Percentiles rank a stretch among this genome's conserved stretches.
Evolutionary conservation across 2,888 invertebrate genomes (phyloP).

Genomic region (Hymenopus coronatus): DNA sequence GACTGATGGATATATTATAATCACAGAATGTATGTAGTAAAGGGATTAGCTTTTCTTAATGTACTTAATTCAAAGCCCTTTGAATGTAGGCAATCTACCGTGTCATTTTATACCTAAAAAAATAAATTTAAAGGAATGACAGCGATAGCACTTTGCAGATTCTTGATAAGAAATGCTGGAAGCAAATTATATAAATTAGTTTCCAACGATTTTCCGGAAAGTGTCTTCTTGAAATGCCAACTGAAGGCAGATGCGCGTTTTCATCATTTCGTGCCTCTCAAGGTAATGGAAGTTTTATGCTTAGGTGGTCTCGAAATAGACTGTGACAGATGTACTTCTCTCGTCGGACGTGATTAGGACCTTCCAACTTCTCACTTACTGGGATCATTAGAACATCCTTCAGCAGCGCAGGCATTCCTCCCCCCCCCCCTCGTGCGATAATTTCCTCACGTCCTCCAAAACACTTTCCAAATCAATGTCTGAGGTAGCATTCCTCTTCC

Average conservation of each 20-base stretch:
- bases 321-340: background rate
- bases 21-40: too few relatives aligned
- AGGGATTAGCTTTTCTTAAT: too few relatives aligned
- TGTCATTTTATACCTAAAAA: too few relatives aligned
- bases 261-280: background rate
- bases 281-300: background rate
- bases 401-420: background rate
- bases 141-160: too few relatives aligned
- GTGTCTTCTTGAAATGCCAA: background rate
- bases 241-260: background rate
- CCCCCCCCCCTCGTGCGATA: background rate
- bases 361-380: constrained; percentile 2
- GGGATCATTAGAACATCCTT: background rate
- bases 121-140: too few relatives aligned
- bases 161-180: background rate
- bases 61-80: too few relatives aligned
- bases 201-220: too few relatives aligned
- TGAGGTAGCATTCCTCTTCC: background rate
- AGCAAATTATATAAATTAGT: too few relatives aligned
- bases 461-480: background rate
- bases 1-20: too few relatives aligned
- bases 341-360: background rate
- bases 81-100: too few relatives aligned
- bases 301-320: background rate
- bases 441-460: background rate